Base-by-base conservation (phyloP, 2,888 invertebrate species). In the Andrena chrysosceles region DNA sequence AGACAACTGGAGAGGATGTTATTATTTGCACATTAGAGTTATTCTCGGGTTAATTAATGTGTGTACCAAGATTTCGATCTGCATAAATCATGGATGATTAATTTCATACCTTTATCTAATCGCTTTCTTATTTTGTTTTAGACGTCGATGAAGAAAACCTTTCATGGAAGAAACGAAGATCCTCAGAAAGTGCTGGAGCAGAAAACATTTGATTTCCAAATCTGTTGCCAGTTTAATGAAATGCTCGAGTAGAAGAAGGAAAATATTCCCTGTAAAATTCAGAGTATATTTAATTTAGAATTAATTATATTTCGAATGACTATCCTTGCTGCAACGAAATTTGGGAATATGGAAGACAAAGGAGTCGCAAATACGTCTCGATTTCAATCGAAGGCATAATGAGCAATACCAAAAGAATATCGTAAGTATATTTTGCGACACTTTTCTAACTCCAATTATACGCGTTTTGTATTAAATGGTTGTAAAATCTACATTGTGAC, bases 61-160 rank as follows among this genome's bases (percentile, higher is more conserved):
- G 13, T 16, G 13, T 4, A 23, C 4, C 23, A 13, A 62, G 23
- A n/a, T 16, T 35, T n/a, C 2, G 35, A 59, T 26, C 2, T 16
- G 2, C 20, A 2, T n/a, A 13, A 64, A 26, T 26, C 3, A 29
- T 13, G 66, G n/a, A 35, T 20, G 54, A 69, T 49, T 60, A 69
- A 60, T 49, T 60, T 60, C 13, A 35, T 42, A 2, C 0, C 0
- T n/a, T 29, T 54, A 56, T 16, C 16, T 23, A n/a, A 42, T 29
- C 29, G 48, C 2, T 8, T 62, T 35, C 35, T 35, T 75, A 35
- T 70, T 62, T 35, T 75, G 49, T 70, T 70, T 29, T 8, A 75
- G 75, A 62, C 7, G 33, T 35, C 16, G 42, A 42, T 42, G 20
- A 35, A 31, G n/a, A 10, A 16, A 42, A 35, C 23, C 20, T 62